Evolutionary conservation across 2,797 vertebrate genomes (phyloP), one percentile per base, ranked within the genome.

Genomic region (Garrulus glandarius): DNA sequence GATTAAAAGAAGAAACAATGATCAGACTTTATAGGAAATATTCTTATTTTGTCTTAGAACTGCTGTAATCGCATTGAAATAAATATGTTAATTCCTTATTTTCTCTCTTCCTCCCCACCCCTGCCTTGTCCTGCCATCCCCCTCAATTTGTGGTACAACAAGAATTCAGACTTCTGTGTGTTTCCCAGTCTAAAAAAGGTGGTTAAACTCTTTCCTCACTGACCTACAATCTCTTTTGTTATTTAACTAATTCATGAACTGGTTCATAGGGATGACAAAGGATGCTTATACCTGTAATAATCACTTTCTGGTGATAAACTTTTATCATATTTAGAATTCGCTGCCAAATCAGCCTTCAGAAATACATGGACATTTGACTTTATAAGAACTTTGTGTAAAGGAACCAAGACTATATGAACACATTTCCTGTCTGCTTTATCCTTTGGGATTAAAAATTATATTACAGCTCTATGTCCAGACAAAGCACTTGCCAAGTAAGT

Each of bases 41-140:
- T 41, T 74, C 34, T 69, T 64, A 12, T 26, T 75, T 80, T 69
- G 5, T 69, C 21, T 77, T 81, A 84, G 24, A 70, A 55, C 13
- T 50, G 30, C 16, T 55, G 13, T 30, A 74, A 80, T 50, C 9
- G 17, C 13, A 18, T 24, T 43, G 17, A 81, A 94, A 77, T 39
- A 69, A 77, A 59, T 15, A 1, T 29, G 27, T 22, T 65, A 34
- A 67, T 44, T 59, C 8, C 6, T 20, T 5, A n/a, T 52, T 74
- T 67, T 18, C 39, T 69, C 21, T 22, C 36, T 39, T 68, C 14
- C 12, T 34, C 3, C 3, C 4, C 8, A 21, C 9, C 1, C 10
- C 10, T 3, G 0, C 0, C 5, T 34, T 17, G 16, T 27, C 3
- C 36, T 34, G 6, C 4, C 21, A 13, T 36, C 1, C 5, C 7